Evolutionary conservation across 2,113 vertebrate species (phyloP).

Genomic region (Phocoena sinus): DNA sequence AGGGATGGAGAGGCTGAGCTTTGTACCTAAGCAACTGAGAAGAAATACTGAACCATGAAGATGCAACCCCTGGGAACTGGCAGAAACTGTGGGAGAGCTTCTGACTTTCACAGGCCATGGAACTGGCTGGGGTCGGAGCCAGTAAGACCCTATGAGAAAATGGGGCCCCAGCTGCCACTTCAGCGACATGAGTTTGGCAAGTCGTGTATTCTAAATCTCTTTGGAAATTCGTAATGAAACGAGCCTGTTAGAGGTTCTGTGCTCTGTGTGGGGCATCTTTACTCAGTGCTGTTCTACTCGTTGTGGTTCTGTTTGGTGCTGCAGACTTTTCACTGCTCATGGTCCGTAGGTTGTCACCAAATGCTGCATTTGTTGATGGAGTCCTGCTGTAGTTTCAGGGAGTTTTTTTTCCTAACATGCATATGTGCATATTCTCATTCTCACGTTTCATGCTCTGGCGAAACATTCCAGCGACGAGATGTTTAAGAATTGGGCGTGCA

Average conservation of each 20-base stretch:
- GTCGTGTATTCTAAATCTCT: not conserved
- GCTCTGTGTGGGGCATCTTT: slow-evolving; percentile 82
- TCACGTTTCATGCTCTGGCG: slow-evolving; percentile 44
- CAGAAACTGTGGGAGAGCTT: not conserved
- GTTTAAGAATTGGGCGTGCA: slow-evolving; percentile 85
- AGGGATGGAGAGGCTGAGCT: not conserved
- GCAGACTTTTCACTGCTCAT: slow-evolving; percentile 83
- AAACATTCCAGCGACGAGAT: slow-evolving; percentile 77
- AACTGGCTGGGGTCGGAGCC: not conserved
- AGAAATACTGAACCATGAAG: not conserved
- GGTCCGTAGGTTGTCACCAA: slow-evolving; percentile 83
- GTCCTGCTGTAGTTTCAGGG: slow-evolving; percentile 84
- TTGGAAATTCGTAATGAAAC: not conserved
- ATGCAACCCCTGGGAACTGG: not conserved
- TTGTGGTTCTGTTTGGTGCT: slow-evolving; percentile 72
- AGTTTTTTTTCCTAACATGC: slow-evolving; percentile 77
- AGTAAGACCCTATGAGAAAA: not conserved
- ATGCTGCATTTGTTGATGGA: slow-evolving; percentile 79
- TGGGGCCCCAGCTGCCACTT: not conserved
- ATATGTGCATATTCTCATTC: slow-evolving; percentile 86
- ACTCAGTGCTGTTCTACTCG: slow-evolving; percentile 75
- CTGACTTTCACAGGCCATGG: not conserved
- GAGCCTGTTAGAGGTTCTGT: slow-evolving; percentile 23
- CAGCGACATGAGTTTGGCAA: not conserved
- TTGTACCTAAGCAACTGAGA: not conserved